Percentiles rank a stretch among this genome's conserved stretches.
Conservation (phyloP, 2,113 vertebrate genomes). For the Dryoscopus gambensis region DNA sequence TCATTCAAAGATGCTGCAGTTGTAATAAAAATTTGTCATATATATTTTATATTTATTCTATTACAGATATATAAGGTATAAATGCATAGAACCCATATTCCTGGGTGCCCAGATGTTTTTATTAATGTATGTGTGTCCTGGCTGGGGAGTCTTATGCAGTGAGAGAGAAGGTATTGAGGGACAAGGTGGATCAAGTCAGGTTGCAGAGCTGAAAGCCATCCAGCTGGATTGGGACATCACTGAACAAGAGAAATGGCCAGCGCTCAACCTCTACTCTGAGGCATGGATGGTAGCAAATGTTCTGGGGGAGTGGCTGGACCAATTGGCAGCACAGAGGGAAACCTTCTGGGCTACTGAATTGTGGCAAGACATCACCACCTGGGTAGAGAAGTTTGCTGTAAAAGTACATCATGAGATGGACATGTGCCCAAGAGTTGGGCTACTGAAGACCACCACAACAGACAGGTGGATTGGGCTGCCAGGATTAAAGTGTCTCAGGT, state of each 20-base stretch:
- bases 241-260: background rate
- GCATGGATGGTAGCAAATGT: background rate
- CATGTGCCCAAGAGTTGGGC: background rate
- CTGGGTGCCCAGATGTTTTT: background rate
- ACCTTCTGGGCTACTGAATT: background rate
- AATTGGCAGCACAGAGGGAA: background rate
- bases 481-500: background rate
- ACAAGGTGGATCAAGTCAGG: background rate
- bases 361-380: accelerated
- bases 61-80: background rate
- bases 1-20: background rate
- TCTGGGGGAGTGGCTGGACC: background rate
- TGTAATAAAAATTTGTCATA: background rate
- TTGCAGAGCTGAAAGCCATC: background rate
- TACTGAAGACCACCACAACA: background rate
- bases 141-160: accelerated
- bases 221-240: background rate
- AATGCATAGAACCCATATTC: background rate
- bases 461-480: background rate
- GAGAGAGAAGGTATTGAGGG: background rate
- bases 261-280: too few relatives aligned
- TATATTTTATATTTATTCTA: background rate
- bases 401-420: background rate
- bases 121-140: background rate
- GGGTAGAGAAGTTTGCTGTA: background rate